Evolutionary conservation across 2,888 invertebrate species (phyloP), one percentile per base, ranked within the genome.

Genomic region (Vesta saturnalis): DNA sequence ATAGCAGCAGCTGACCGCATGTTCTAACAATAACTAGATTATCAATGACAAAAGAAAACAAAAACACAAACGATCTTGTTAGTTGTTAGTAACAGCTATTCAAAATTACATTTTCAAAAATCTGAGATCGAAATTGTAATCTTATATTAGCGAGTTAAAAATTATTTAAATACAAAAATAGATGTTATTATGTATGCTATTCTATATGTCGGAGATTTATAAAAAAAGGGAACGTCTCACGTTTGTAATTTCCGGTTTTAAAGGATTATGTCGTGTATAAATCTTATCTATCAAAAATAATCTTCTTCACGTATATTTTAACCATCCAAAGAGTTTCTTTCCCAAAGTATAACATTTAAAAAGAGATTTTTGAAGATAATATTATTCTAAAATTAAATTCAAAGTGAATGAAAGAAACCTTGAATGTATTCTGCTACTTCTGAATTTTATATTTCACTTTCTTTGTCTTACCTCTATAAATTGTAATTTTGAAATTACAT

Each of bases 1-100:
- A 77, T 77, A 77, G 72, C 73, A 69, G 75, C 76, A 75, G 77
- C 75, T 75, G 76, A 74, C 75, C 76, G 72, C 76, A 72, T 71
- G 72, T 71, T 72, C 66, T 64, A 63, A 63, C 70, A 69, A 72
- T 75, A 75, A 75, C 73, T 71, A 72, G 74, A 75, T 75, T 74
- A 75, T 71, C 64, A 69, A 73, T 73, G 70, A 73, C 72, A 72
- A 74, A 74, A 73, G 74, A 73, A 74, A 74, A 74, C 74, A 74
- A 67, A 68, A 65, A 43, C 65, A 22, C 62, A 69, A 64, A 64
- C 60, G 63, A 68, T 63, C 63, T 68, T 68, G 68, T 68, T 68
- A 68, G 47, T 55, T 14, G 30, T n/a, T n/a, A n/a, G n/a, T n/a
- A n/a, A n/a, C n/a, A n/a, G n/a, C n/a, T 18, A 21, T 30, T 56